Base-by-base conservation (phyloP, 2,113 vertebrate genomes). In the Scomber japonicus region DNA sequence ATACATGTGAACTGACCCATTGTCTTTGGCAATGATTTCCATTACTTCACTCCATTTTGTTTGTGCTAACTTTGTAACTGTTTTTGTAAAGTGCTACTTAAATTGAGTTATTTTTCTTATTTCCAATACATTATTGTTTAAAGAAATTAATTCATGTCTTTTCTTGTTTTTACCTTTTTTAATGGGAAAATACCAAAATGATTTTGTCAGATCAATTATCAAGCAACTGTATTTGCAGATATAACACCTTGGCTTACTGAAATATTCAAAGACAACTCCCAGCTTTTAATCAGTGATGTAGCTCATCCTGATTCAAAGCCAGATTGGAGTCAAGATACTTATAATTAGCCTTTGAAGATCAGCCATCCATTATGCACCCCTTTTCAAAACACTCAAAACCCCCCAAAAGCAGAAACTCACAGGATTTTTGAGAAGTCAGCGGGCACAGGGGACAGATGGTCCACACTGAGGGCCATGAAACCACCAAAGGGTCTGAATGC, bases 271-370 rank as follows among this genome's bases (percentile, higher is more conserved):
- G 62, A 55, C 62, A 72, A 69, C 24, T 60, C 19, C 16, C 44
- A 4, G 53, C 1, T 57, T 71, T 64, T 80, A 72, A 88, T 84
- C 75, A 66, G 64, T 35, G 40, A 70, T 71, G 54, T 46, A 31
- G 16, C n/a, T 66, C 81, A 50, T 54, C 24, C 11, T 19, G 71
- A 75, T 70, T 63, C 40, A 56, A 75, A 57, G 27, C 57, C 78
- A 87, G 70, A 88, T 57, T 87, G 63, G 83, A 78, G 75, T 59
- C 57, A 11, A 40, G 74, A 62, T 81, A 80, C 15, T 27, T 50
- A 61, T 82, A 70, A 63, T 65, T 14, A 40, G 70, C 60, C 49
- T 85, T 84, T 87, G 75, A 90, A 80, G 44, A 82, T 54, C 70
- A 75, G 31, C 49, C n/a, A 40, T 71, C 55, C 31, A 67, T 35